phyloP scores from a whole-genome alignment of 2,113 vertebrate genomes.

The Emydura subglobosa region DNA sequence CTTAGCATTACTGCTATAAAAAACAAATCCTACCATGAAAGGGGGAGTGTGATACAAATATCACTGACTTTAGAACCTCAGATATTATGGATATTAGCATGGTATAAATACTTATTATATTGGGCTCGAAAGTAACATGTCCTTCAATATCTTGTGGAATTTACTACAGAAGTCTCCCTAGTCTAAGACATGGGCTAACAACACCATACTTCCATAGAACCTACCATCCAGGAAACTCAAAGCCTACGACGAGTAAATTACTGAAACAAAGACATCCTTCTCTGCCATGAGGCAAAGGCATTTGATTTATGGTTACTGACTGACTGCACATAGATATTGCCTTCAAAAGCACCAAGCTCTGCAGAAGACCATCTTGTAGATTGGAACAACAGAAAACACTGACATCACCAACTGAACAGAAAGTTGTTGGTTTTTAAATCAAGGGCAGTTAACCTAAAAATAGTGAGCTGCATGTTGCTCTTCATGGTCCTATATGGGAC shows the following conservation, averaged over 20 bases:
- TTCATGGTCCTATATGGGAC: not conserved
- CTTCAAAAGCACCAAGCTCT: not conserved
- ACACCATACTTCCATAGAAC: not conserved
- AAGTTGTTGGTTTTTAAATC: not conserved
- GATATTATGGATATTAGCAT: not conserved
- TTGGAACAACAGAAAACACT: not conserved
- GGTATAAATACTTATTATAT: not conserved
- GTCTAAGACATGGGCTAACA: not conserved
- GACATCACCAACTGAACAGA: not conserved
- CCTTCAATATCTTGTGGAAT: not conserved
- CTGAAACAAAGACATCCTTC: not conserved
- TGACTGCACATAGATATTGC: not conserved
- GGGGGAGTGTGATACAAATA: not conserved
- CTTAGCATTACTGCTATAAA: too few species aligned
- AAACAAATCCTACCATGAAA: not conserved
- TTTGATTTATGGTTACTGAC: not conserved
- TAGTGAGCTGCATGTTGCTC: not conserved
- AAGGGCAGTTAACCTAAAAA: not conserved
- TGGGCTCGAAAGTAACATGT: not conserved
- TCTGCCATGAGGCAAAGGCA: not conserved
- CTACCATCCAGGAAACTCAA: not conserved
- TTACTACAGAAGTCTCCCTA: not conserved
- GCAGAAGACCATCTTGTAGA: not conserved
- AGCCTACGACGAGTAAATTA: not conserved
- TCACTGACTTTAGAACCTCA: not conserved